phyloP scores from a whole-genome alignment of 2,113 vertebrate genomes.

The Callaeas wilsoni region DNA sequence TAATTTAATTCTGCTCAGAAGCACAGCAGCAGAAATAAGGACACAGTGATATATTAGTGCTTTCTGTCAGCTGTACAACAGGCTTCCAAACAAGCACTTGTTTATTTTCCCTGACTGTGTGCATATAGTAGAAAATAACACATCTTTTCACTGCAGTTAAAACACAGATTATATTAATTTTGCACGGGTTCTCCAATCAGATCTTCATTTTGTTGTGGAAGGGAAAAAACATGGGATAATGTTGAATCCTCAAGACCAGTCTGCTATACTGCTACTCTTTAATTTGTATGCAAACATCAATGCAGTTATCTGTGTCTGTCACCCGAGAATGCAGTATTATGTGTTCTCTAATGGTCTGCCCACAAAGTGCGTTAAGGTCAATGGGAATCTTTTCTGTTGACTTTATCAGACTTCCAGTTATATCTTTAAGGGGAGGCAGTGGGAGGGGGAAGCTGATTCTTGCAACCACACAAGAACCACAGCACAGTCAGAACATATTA shows the following conservation, averaged over 20 bases:
- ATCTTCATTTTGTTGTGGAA: neutral
- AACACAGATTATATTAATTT: neutral
- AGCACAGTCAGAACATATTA: neutral
- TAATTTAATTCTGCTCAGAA: neutral
- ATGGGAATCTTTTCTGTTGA: neutral
- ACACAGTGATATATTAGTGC: neutral
- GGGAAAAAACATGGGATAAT: neutral
- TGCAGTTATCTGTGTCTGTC: neutral
- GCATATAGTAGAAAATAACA: neutral
- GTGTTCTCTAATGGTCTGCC: neutral
- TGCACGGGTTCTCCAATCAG: neutral
- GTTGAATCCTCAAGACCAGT: neutral
- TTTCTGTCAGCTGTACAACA: neutral
- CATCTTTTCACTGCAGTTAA: neutral
- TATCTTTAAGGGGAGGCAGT: neutral
- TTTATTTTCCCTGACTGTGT: neutral
- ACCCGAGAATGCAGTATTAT: neutral
- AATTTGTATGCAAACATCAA: neutral
- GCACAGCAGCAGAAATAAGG: neutral
- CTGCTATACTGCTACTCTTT: neutral
- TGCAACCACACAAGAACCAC: neutral
- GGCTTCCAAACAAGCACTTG: neutral
- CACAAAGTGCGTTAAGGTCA: neutral
- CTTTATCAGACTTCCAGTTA: neutral
- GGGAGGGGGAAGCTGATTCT: neutral